Evolutionary conservation across 2,797 vertebrate genomes (phyloP).

Genomic region (Pelobates cultripes): DNA sequence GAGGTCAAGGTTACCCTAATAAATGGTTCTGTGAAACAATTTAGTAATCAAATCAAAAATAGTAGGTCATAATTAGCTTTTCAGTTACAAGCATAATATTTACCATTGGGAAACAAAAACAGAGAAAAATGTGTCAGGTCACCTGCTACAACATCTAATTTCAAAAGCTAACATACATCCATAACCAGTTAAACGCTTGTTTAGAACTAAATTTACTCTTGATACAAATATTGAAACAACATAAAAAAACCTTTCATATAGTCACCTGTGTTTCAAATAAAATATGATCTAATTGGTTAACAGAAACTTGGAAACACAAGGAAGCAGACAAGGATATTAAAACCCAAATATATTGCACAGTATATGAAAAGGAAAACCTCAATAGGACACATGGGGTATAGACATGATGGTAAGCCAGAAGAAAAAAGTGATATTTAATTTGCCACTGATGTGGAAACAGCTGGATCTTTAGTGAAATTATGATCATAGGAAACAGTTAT

Average conservation of each 20-base stretch:
- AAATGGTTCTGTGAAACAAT: conserved; percentile 3
- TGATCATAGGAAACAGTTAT: conserved; percentile 59
- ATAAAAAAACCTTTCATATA: conserved; percentile 54
- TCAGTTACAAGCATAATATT: background rate
- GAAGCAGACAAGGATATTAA: conserved; percentile 75
- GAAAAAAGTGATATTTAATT: conserved; percentile 61
- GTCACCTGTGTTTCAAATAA: conserved; percentile 62
- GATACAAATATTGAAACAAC: conserved; percentile 51
- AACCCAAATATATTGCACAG: conserved; percentile 64
- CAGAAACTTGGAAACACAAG: conserved; percentile 66
- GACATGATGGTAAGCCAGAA: conserved; percentile 56
- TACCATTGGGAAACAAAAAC: background rate
- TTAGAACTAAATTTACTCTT: background rate
- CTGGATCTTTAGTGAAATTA: conserved; percentile 58
- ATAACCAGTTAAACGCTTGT: background rate
- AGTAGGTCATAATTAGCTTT: conserved; percentile 11
- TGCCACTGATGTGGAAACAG: conserved; percentile 61
- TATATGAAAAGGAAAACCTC: conserved; percentile 72
- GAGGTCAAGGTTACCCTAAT: conserved; percentile 9
- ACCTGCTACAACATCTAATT: background rate
- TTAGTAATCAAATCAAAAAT: conserved; percentile 19
- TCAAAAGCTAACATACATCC: background rate
- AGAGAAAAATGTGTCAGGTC: background rate
- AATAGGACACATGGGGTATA: conserved; percentile 66
- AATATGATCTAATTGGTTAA: conserved; percentile 72